Percentiles rank a stretch among this genome's conserved stretches.
Evolutionary conservation across 2,797 vertebrate species (phyloP).

Genomic region (Graptemys geographica): DNA sequence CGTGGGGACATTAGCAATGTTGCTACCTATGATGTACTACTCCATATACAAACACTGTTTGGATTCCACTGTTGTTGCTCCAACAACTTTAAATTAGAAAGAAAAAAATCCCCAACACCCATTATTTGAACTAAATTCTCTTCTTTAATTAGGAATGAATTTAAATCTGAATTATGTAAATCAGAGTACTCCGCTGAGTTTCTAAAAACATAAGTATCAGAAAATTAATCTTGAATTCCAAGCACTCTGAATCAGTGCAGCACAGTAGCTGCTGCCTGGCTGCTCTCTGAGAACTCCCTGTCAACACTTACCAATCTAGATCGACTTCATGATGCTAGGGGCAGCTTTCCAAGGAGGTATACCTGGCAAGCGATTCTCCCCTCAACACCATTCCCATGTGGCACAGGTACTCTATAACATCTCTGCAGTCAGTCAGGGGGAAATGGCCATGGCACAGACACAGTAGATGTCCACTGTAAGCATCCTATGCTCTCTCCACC

Average conservation of each 20-base stretch:
- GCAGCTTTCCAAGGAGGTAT: not conserved
- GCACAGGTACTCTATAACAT: too few species aligned
- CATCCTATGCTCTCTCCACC: too few species aligned
- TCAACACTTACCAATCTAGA: not conserved
- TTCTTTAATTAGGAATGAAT: not conserved
- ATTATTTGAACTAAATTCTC: not conserved
- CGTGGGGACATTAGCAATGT: not conserved
- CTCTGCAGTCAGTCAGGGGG: too few species aligned
- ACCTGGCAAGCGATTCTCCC: too few species aligned
- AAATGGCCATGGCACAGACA: too few species aligned
- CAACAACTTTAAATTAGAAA: not conserved
- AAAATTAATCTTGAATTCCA: not conserved
- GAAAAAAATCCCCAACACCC: not conserved
- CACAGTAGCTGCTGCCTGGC: not conserved
- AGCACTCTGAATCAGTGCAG: not conserved
- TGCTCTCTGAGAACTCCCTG: too few species aligned
- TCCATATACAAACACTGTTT: not conserved
- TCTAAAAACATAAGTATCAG: not conserved
- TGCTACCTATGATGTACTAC: not conserved
- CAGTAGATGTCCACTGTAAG: too few species aligned
- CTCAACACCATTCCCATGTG: too few species aligned
- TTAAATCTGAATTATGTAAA: not conserved
- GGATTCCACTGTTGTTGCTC: not conserved
- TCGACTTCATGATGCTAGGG: not conserved
- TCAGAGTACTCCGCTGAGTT: not conserved